Conservation (phyloP, 2,888 invertebrate species). For the Andrena fulva region DNA sequence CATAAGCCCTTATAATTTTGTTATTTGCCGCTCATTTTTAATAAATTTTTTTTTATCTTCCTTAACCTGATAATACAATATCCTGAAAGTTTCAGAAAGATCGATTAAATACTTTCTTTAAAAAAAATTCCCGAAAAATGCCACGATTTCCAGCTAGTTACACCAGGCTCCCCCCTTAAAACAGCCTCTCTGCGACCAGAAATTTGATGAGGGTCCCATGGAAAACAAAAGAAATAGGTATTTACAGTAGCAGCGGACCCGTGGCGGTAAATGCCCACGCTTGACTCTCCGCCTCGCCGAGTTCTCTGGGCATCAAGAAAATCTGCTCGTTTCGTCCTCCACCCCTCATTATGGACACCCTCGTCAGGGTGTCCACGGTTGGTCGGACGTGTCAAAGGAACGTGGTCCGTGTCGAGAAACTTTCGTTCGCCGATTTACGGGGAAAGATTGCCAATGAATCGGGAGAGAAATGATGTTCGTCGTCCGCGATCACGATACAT, state of each 20-base stretch:
- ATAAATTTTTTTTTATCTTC: too few relatives aligned
- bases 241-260: slow-evolving; percentile 46
- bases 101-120: too few relatives aligned
- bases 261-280: slow-evolving; percentile 62
- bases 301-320: slow-evolving; percentile 32
- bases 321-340: slow-evolving; percentile 58
- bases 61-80: too few relatives aligned
- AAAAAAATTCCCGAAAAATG: too few relatives aligned
- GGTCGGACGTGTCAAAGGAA: slow-evolving; percentile 43
- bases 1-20: too few relatives aligned
- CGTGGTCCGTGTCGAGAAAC: slow-evolving; percentile 15
- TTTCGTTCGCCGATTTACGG: slow-evolving; percentile 23
- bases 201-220: slow-evolving; percentile 74
- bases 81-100: too few relatives aligned
- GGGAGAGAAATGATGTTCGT: slow-evolving; percentile 18
- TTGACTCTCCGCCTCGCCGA: slow-evolving; percentile 9
- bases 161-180: too few relatives aligned
- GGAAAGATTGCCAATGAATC: slow-evolving; percentile 49
- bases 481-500: slow-evolving; percentile 10
- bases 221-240: slow-evolving; percentile 65
- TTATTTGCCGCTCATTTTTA: too few relatives aligned
- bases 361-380: slow-evolving; percentile 35
- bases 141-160: too few relatives aligned
- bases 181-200: slow-evolving; percentile 65
- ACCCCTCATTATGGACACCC: slow-evolving; percentile 50